A percentile compares a stretch with the other conserved stretches of the same genome.
Evolutionary conservation across 2,113 vertebrate species (phyloP).

Genomic region (Danionella cerebrum): DNA sequence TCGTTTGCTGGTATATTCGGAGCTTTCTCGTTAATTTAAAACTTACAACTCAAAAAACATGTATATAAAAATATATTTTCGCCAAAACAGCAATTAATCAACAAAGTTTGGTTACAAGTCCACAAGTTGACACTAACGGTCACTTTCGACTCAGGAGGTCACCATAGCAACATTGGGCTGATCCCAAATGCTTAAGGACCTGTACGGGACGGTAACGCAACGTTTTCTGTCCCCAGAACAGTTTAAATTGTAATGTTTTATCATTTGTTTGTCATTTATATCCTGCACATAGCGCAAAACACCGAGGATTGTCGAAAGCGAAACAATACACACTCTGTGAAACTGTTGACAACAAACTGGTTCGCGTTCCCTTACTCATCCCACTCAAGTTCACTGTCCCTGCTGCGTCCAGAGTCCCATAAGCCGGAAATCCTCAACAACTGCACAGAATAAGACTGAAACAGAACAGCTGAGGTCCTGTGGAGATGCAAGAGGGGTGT

Average conservation of each 20-base stretch:
- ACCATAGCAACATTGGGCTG: neutral
- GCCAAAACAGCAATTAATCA: too few species aligned
- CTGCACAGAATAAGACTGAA: conserved; percentile 28
- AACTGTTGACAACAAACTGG: neutral
- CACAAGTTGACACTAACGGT: too few species aligned
- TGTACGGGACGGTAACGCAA: neutral
- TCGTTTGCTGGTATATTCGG: too few species aligned
- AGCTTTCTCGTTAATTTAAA: neutral
- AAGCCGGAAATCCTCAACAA: conserved; percentile 28
- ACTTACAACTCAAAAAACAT: neutral
- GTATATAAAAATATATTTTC: too few species aligned
- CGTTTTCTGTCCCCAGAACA: neutral
- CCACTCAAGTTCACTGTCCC: neutral
- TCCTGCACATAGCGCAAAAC: neutral
- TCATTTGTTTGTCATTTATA: too few species aligned
- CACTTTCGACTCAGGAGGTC: conserved; percentile 4
- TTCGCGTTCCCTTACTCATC: neutral
- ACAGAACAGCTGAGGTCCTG: conserved; percentile 15
- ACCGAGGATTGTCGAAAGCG: neutral
- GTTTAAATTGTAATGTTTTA: too few species aligned
- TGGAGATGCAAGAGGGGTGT: neutral
- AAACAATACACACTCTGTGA: neutral
- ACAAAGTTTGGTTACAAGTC: neutral
- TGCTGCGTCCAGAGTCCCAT: neutral
- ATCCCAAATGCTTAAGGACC: neutral